phyloP scores from a whole-genome alignment of 2,797 vertebrate genomes.

The Melanogrammus aeglefinus region DNA sequence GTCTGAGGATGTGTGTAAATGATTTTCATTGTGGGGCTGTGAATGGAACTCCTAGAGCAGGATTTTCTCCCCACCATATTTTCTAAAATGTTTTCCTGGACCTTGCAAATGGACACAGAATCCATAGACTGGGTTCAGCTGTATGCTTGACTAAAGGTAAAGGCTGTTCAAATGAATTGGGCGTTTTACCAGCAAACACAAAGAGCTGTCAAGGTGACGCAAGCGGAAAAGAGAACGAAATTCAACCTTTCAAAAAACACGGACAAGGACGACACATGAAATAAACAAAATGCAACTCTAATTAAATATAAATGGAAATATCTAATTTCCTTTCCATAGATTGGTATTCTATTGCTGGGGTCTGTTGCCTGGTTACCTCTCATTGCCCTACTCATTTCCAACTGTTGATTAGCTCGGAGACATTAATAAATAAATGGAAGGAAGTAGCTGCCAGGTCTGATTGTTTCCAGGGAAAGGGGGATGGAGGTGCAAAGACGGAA shows the following conservation, averaged over 20 bases:
- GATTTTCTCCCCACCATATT: slow-evolving; percentile 24
- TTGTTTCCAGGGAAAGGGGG: slow-evolving; percentile 45
- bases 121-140: slow-evolving; percentile 45
- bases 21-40: slow-evolving; percentile 59
- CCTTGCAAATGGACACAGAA: slow-evolving; percentile 53
- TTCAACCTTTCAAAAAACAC: slow-evolving; percentile 28
- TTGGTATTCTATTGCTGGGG: slow-evolving; percentile 62
- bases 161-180: slow-evolving; percentile 49
- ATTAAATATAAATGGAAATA: slow-evolving; percentile 73
- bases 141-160: slow-evolving; percentile 41
- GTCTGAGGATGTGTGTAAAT: slow-evolving; percentile 57
- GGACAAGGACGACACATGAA: slow-evolving; percentile 46
- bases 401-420: slow-evolving; percentile 62
- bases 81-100: slow-evolving; percentile 37
- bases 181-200: slow-evolving; percentile 40
- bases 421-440: slow-evolving; percentile 59
- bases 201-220: not conserved
- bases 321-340: slow-evolving; percentile 66
- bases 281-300: slow-evolving; percentile 62
- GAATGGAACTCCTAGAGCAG: slow-evolving; percentile 58
- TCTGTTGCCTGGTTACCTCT: slow-evolving; percentile 66
- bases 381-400: slow-evolving; percentile 66
- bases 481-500: slow-evolving; percentile 13
- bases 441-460: slow-evolving; percentile 43
- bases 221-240: slow-evolving; percentile 27